Percentiles rank a stretch among this genome's conserved stretches.
Evolutionary conservation across 2,888 invertebrate genomes (phyloP).

Genomic region (Eurois occulta): DNA sequence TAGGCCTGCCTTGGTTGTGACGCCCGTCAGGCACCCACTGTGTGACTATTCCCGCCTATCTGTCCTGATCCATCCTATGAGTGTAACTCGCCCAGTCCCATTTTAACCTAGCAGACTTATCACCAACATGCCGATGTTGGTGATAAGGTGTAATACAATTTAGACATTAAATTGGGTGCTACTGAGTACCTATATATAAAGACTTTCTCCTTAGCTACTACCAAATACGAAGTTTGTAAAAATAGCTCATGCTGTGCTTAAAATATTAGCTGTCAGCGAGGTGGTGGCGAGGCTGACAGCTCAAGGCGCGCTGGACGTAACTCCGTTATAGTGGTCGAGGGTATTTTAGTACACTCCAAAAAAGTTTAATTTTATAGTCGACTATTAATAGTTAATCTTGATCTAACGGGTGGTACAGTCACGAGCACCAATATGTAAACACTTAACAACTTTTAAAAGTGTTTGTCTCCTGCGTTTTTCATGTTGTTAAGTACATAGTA

Average conservation of each 20-base stretch:
- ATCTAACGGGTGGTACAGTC: not conserved
- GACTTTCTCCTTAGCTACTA: not conserved
- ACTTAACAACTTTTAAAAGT: no score
- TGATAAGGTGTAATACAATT: no score
- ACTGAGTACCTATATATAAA: no score
- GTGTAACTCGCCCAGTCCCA: not conserved
- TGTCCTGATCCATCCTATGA: not conserved
- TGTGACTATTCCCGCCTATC: not conserved
- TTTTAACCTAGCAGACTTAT: not conserved
- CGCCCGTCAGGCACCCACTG: not conserved
- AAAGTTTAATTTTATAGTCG: not conserved
- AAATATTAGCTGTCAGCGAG: slow-evolving; percentile 1
- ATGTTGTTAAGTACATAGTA: no score
- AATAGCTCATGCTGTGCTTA: not conserved
- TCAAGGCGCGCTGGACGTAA: not conserved
- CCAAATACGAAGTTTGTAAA: not conserved
- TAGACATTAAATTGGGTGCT: not conserved
- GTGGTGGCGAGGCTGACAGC: slow-evolving; percentile 3
- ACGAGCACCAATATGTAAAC: no score
- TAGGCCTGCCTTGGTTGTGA: not conserved
- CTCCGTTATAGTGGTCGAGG: slow-evolving; percentile 3
- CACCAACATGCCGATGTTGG: no score
- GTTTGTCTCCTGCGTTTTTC: no score
- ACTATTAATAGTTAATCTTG: not conserved
- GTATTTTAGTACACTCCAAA: not conserved